Conservation (phyloP, 2,797 vertebrate species). For the Pteronotus mesoamericanus region DNA sequence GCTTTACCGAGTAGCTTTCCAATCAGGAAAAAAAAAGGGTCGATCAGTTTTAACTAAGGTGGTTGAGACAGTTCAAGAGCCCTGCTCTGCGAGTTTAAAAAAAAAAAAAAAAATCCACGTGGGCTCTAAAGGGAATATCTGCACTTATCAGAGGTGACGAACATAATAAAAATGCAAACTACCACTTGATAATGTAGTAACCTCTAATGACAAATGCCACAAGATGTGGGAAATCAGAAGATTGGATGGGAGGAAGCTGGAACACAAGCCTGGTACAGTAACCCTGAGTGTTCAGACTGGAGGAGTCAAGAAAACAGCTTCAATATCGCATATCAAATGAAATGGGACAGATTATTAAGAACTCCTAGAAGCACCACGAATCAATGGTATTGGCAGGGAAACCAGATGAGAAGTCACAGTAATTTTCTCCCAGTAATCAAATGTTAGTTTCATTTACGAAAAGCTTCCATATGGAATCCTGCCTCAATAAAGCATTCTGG, state of each 20-base stretch:
- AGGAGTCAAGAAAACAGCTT: constrained; percentile 41
- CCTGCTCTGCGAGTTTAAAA: not conserved
- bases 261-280: not conserved
- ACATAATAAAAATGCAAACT: constrained; percentile 56
- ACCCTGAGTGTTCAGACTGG: constrained; percentile 14
- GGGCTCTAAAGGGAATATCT: not conserved
- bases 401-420: constrained; percentile 4
- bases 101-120: not conserved
- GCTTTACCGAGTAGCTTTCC: not conserved
- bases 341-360: constrained; percentile 55
- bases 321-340: not conserved
- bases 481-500: constrained; percentile 16
- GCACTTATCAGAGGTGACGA: constrained; percentile 17
- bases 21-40: not conserved
- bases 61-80: not conserved
- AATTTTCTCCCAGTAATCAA: constrained; percentile 57
- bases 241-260: not conserved
- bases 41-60: not conserved
- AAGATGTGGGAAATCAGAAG: not conserved
- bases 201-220: not conserved
- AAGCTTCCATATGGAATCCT: constrained; percentile 37
- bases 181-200: constrained; percentile 28
- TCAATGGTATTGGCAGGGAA: constrained; percentile 28
- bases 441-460: constrained; percentile 48
- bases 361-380: not conserved